Evolutionary conservation across 2,888 invertebrate species (phyloP).

Genomic region (Panzeria rudis): DNA sequence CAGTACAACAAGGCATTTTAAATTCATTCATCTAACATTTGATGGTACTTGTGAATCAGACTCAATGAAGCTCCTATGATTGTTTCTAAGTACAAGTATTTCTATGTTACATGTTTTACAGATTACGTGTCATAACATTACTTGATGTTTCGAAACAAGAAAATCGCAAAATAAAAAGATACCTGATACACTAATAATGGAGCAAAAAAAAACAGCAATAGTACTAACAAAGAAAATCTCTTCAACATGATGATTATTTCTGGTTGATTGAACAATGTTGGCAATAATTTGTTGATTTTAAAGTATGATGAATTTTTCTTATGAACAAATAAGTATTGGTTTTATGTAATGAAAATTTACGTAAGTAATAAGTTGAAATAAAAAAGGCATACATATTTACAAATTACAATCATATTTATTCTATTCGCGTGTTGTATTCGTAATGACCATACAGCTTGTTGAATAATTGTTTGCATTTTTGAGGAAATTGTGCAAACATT

Average conservation of each 20-base stretch:
- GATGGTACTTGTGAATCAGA: no score
- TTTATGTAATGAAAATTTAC: neutral
- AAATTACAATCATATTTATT: no score
- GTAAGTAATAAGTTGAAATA: neutral
- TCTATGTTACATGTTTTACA: slow-evolving; percentile 20
- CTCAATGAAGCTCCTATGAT: neutral
- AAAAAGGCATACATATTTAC: no score
- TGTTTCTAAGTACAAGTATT: neutral
- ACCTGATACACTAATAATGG: neutral
- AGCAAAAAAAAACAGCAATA: neutral
- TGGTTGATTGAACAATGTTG: neutral
- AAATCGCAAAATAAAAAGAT: neutral
- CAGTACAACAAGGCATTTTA: no score
- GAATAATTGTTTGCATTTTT: no score
- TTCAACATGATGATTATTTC: neutral
- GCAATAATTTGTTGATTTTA: neutral
- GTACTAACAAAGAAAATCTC: neutral
- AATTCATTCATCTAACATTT: no score
- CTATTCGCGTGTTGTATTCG: no score
- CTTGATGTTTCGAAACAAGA: neutral
- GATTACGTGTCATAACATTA: slow-evolving; percentile 40
- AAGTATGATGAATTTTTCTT: neutral
- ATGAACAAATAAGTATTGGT: neutral
- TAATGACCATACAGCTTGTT: no score
- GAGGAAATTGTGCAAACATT: no score